Percentiles rank a stretch among this genome's conserved stretches.
Evolutionary conservation across 2,888 invertebrate genomes (phyloP).

Genomic region (Cremastinae sp.): DNA sequence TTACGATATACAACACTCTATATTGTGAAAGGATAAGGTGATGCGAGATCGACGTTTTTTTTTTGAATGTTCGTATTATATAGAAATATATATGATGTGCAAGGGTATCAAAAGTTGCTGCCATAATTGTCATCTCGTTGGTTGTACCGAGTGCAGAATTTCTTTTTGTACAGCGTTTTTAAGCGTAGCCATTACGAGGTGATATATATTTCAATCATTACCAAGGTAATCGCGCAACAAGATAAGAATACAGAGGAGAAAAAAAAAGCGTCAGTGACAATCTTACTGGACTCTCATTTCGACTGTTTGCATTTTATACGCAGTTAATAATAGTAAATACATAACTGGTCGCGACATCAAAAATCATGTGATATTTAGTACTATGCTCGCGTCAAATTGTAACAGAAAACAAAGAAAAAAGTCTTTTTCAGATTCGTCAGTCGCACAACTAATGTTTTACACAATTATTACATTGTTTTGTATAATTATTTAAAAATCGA

Average conservation of each 20-base stretch:
- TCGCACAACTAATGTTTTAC: slow-evolving; percentile 67
- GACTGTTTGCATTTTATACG: slow-evolving; percentile 34
- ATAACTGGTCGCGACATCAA: slow-evolving; percentile 18
- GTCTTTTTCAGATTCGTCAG: slow-evolving; percentile 69
- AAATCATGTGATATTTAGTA: slow-evolving; percentile 31
- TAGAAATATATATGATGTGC: slow-evolving; percentile 46
- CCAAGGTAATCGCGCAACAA: slow-evolving; percentile 45
- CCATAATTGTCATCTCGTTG: slow-evolving; percentile 77
- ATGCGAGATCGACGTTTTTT: slow-evolving; percentile 57
- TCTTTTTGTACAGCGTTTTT: slow-evolving; percentile 60
- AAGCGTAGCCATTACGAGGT: slow-evolving; percentile 67
- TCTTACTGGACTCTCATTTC: slow-evolving; percentile 39
- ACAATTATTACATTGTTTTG: slow-evolving; percentile 51
- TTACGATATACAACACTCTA: slow-evolving; percentile 75
- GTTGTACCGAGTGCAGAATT: slow-evolving; percentile 68
- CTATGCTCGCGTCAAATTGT: slow-evolving; percentile 22
- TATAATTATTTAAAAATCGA: neutral
- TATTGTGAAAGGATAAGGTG: slow-evolving; percentile 55
- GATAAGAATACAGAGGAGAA: slow-evolving; percentile 8
- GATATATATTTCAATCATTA: slow-evolving; percentile 69
- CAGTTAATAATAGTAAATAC: slow-evolving; percentile 12
- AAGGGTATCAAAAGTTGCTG: slow-evolving; percentile 66
- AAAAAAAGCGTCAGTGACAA: slow-evolving; percentile 34
- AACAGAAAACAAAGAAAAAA: slow-evolving; percentile 9
- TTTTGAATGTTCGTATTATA: slow-evolving; percentile 33